Evolutionary conservation across 1,140 invertebrate genomes (phyloP).

Genomic region (Mamestra configurata): DNA sequence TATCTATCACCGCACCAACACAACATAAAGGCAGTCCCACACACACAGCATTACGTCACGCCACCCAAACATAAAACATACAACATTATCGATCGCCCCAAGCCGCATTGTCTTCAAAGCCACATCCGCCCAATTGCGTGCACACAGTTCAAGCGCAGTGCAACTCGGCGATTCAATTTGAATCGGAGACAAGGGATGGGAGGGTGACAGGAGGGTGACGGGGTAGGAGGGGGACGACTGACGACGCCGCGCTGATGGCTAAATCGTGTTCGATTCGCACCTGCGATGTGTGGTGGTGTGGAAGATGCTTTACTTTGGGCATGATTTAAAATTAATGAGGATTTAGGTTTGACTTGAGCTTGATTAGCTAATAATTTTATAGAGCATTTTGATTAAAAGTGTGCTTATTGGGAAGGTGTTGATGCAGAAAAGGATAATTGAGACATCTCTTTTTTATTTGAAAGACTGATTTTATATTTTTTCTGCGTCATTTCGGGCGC

Average conservation of each 20-base stretch:
- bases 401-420: too few species aligned
- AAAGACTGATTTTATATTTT: too few species aligned
- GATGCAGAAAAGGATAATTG: too few species aligned
- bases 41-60: conserved; percentile 5
- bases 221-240: conserved; percentile 58
- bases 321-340: neutral
- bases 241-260: conserved; percentile 81
- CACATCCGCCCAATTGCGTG: conserved; percentile 69
- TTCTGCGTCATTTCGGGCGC: too few species aligned
- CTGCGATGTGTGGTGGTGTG: conserved; percentile 64
- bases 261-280: conserved; percentile 86
- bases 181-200: conserved; percentile 69
- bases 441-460: too few species aligned
- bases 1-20: neutral
- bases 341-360: too few species aligned
- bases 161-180: conserved; percentile 80
- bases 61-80: conserved; percentile 26
- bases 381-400: too few species aligned
- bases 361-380: too few species aligned
- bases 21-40: neutral
- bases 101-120: conserved; percentile 61
- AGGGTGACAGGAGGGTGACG: conserved; percentile 30
- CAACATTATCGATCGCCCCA: conserved; percentile 36
- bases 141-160: conserved; percentile 69
- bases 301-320: conserved; percentile 65